phyloP scores from a whole-genome alignment of 2,888 invertebrate genomes.

The Drosophila imparisetae region DNA sequence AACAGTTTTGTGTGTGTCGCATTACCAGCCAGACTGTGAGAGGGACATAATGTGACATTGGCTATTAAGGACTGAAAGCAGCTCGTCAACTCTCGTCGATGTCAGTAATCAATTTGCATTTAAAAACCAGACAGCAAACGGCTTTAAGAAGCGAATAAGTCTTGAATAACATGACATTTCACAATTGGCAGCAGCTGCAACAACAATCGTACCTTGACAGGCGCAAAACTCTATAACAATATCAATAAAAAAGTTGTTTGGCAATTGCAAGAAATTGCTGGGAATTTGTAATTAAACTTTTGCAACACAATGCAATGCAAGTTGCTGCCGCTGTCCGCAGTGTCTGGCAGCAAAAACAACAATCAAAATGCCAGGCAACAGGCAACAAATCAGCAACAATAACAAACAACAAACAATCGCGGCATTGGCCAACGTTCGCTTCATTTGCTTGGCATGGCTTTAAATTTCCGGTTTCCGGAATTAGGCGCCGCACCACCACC shows the following conservation, averaged over 20 bases:
- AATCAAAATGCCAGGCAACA: slow-evolving; percentile 70
- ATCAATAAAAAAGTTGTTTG: slow-evolving; percentile 76
- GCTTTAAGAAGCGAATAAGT: slow-evolving; percentile 51
- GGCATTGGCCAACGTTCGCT: slow-evolving; percentile 55
- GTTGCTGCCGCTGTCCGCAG: slow-evolving; percentile 71
- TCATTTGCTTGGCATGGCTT: slow-evolving; percentile 77
- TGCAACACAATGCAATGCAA: slow-evolving; percentile 55
- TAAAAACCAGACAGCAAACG: slow-evolving; percentile 47
- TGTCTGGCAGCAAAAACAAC: slow-evolving; percentile 61
- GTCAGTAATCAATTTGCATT: slow-evolving; percentile 78
- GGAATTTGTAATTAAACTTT: slow-evolving; percentile 79
- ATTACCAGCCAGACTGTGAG: slow-evolving; percentile 15
- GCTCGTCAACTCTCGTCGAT: slow-evolving; percentile 60
- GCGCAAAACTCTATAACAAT: slow-evolving; percentile 64
- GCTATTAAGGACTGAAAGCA: slow-evolving; percentile 68
- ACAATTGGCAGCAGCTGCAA: slow-evolving; percentile 58
- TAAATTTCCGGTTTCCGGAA: slow-evolving; percentile 81
- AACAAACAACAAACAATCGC: slow-evolving; percentile 44
- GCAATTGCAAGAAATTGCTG: slow-evolving; percentile 64
- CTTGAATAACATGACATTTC: slow-evolving; percentile 75
- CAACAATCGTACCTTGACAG: slow-evolving; percentile 22
- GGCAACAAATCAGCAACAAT: slow-evolving; percentile 47
- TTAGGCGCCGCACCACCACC: slow-evolving; percentile 39
- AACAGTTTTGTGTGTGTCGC: slow-evolving; percentile 21
- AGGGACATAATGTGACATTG: slow-evolving; percentile 58